These are phyloP conservation scores for Malurus melanocephalus DNA, from an alignment of 2,113 vertebrate genomes.

Conservation along the genomic window DNA sequence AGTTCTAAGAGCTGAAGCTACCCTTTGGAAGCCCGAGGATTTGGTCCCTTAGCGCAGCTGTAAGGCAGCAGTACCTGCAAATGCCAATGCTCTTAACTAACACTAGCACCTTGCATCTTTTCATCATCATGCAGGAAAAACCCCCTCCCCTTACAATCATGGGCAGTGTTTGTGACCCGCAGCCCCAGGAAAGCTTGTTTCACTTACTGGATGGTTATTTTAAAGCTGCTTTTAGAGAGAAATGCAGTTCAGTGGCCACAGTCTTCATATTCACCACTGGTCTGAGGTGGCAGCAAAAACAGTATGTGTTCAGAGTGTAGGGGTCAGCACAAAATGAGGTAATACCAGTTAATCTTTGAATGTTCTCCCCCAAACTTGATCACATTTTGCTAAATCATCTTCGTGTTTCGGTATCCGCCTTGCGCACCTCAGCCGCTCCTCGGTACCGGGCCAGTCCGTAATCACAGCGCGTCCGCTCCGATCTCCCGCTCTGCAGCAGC, in stretches of 20 bases:
- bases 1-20: neutral
- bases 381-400: neutral
- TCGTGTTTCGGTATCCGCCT: neutral
- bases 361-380: neutral
- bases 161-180: neutral
- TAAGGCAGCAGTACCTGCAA: neutral
- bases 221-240: neutral
- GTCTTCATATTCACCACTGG: neutral
- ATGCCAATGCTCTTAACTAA: neutral
- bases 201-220: neutral
- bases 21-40: neutral
- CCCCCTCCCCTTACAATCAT: neutral
- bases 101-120: neutral
- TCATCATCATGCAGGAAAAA: neutral
- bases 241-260: neutral
- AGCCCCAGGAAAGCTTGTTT: neutral
- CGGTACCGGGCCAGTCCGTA: accelerated
- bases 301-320: neutral
- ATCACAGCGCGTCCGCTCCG: neutral
- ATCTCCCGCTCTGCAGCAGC: neutral
- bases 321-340: neutral
- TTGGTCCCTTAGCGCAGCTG: neutral
- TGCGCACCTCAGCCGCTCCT: neutral
- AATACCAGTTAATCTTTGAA: neutral
- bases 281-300: neutral